Evolutionary conservation across 2,113 vertebrate genomes (phyloP).

Genomic region (Machaerirhynchus nigripectus): DNA sequence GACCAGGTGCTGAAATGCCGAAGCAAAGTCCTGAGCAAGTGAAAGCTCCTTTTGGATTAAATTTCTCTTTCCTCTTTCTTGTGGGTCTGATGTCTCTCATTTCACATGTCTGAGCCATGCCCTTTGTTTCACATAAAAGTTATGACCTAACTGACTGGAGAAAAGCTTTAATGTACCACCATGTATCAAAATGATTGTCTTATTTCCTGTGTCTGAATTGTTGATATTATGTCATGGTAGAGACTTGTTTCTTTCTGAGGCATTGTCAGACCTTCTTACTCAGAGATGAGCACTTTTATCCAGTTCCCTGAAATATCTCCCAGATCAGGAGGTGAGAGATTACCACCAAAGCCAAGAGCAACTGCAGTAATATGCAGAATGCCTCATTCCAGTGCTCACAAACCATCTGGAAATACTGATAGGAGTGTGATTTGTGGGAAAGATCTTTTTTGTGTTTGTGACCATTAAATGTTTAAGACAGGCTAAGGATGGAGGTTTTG

Average conservation of each 20-base stretch:
- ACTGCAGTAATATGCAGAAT: not conserved
- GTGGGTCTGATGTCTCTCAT: not conserved
- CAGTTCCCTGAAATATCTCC: not conserved
- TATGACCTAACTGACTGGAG: not conserved
- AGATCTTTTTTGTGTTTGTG: not conserved
- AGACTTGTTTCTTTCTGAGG: not conserved
- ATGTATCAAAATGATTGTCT: not conserved
- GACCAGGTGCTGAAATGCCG: conserved; percentile 18
- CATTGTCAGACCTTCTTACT: not conserved
- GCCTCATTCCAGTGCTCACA: not conserved
- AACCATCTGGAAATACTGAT: not conserved
- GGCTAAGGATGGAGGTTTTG: not conserved
- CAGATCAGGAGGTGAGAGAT: not conserved
- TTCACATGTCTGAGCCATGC: not conserved
- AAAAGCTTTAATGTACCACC: not conserved
- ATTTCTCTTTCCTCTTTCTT: not conserved
- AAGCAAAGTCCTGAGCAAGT: not conserved
- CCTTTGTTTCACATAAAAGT: not conserved
- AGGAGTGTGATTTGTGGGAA: not conserved
- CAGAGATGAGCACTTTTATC: not conserved
- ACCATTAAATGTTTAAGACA: not conserved
- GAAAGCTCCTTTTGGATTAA: not conserved
- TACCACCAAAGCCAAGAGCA: not conserved
- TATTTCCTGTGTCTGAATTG: conserved; percentile 9
- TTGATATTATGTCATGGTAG: not conserved